Conservation (phyloP, 2,888 invertebrate genomes). For the Drosophila setosimentum region DNA sequence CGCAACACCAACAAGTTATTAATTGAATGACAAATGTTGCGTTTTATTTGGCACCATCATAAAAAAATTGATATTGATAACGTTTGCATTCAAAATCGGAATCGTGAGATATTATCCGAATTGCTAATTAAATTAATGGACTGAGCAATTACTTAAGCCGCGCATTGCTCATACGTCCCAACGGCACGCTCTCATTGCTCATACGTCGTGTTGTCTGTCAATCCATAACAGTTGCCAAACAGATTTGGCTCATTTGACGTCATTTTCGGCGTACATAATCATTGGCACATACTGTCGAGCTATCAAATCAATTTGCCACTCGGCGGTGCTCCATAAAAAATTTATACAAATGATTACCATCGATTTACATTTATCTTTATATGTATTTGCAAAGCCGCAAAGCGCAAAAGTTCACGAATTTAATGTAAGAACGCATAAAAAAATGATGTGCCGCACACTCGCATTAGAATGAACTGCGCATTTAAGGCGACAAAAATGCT, state of each 20-base stretch:
- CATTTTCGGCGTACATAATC: conserved; percentile 48
- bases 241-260: conserved; percentile 66
- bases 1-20: conserved; percentile 6
- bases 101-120: conserved; percentile 49
- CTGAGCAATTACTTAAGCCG: conserved; percentile 17
- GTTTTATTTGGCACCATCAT: conserved; percentile 21
- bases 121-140: conserved; percentile 67
- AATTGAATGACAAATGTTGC: conserved; percentile 19
- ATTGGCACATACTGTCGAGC: conserved; percentile 46
- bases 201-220: conserved; percentile 41
- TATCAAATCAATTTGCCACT: conserved; percentile 62
- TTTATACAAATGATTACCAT: conserved; percentile 71
- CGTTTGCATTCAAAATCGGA: conserved; percentile 19
- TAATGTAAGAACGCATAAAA: conserved; percentile 56
- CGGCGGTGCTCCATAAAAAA: conserved; percentile 55
- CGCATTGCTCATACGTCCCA: conserved; percentile 44
- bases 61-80: conserved; percentile 5
- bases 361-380: conserved; percentile 63
- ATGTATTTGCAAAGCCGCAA: conserved; percentile 34
- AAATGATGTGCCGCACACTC: conserved; percentile 28
- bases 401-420: conserved; percentile 62
- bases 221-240: conserved; percentile 31
- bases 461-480: conserved; percentile 39
- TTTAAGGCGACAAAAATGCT: conserved; percentile 33
- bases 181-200: conserved; percentile 23